Evolutionary conservation across 2,113 vertebrate species (phyloP), one percentile per base, ranked within the genome.

Genomic region (Phodopus roborovskii): DNA sequence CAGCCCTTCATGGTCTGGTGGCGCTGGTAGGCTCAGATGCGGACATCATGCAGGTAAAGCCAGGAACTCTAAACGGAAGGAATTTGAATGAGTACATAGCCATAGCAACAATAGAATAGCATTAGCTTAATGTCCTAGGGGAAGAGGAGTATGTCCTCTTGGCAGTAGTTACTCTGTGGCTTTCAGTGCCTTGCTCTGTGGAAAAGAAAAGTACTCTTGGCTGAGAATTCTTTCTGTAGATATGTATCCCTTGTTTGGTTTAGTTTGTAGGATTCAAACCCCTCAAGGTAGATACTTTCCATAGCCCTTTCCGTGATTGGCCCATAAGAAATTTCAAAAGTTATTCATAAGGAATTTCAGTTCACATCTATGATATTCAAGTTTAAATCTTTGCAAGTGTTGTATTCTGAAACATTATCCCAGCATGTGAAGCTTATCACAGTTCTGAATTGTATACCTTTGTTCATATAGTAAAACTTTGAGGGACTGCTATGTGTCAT

Each of bases 21-120:
- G 99, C 99, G 11, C 89, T 99, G 73, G 99, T 99, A 30, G 99
- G 99, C 86, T 99, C 99, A 19, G 99, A 99, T 98, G 98, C 97
- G 71, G 97, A 97, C 96, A 93, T 99, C 33, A 98, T 99, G 95
- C 99, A 99, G 99, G 99, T 99, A 97, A 98, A 92, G 17, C 28
- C 66, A 33, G 60, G 4, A 19, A n/a, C 39, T 68, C 50, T 17
- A 30, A 66, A 74, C 13, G 0, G 36, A 75, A 71, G 82, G 95
- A 86, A 39, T 75, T 58, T 79, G n/a, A 70, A 71, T 84, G 15
- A 28, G 1, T 66, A 3, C 2, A 6, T n/a, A 90, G 39, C 86
- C 20, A 50, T 22, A 36, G 30, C 90, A 86, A 16, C 15, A 53
- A 2, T n/a, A 74, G 79, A 68, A 33, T 53, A 33, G 74, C 24